Base-by-base conservation (phyloP, 2,888 invertebrate genomes). In the Ferrisia virgata region DNA sequence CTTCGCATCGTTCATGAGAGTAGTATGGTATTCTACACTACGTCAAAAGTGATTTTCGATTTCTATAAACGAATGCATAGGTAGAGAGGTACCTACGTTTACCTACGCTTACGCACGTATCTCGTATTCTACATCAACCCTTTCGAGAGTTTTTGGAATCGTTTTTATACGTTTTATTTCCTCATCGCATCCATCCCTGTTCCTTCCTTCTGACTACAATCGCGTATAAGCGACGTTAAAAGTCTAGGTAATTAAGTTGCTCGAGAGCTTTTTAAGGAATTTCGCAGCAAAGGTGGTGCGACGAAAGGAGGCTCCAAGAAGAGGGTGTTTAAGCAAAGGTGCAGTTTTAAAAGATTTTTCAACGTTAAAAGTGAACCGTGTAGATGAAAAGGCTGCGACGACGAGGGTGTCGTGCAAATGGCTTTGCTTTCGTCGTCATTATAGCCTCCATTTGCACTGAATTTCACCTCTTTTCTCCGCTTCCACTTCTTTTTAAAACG, bases 211-310 rank as follows among this genome's bases (percentile, higher is more conserved):
- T 31, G 15, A 28, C 28, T 64, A 64, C 28, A 28, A 18, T 53
- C 53, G 22, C 64, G 28, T 31, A 64, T n/a, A n/a, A n/a, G n/a
- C 64, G 64, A 64, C 64, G 64, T 28, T 64, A 28, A 64, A 64
- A 64, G 53, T 64, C 28, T 64, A 15, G 28, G 64, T 64, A 64
- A 64, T 64, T 64, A 64, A 64, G 64, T 64, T 64, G 64, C 64
- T 31, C 64, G 64, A 64, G 28, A 64, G 64, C 64, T 64, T 64
- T 64, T 64, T 64, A 64, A 28, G 64, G 28, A 64, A 28, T 64
- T 28, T 25, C 6, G 64, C 47, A 36, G 8, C 5, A 36, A 4
- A 36, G 36, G 36, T 18, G 5, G 1, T 22, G 53, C 1, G 53
- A n/a, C n/a, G n/a, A n/a, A n/a, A n/a, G n/a, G n/a, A n/a, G n/a